Conservation (phyloP, 2,888 invertebrate species). For the Nephrotoma appendiculata region DNA sequence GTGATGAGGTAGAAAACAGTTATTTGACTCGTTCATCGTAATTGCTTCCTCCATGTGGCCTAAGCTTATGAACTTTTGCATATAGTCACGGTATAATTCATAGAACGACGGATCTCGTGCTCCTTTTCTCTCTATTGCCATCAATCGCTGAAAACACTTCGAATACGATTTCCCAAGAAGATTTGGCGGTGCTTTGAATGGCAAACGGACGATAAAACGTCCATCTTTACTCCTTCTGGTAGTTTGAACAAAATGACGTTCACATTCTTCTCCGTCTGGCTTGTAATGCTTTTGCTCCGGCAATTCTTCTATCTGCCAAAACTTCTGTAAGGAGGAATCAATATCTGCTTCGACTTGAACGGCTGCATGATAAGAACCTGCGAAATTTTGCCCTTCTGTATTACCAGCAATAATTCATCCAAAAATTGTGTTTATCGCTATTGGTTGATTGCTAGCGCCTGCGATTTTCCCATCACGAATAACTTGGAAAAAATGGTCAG, state of each 20-base stretch:
- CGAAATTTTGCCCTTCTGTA: no score
- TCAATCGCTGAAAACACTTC: background rate
- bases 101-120: background rate
- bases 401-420: background rate
- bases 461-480: background rate
- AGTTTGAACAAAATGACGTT: background rate
- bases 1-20: background rate
- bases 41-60: background rate
- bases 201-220: background rate
- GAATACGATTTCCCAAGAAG: background rate
- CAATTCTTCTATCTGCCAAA: background rate
- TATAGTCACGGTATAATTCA: background rate
- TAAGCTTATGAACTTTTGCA: background rate
- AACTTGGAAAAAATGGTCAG: background rate
- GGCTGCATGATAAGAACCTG: no score
- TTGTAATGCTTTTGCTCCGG: background rate
- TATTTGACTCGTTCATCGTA: no score
- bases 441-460: background rate
- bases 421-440: background rate
- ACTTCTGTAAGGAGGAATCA: background rate
- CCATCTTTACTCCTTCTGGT: background rate
- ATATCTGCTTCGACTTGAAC: background rate
- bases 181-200: background rate
- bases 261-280: background rate
- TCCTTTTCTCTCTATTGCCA: background rate